phyloP scores from a whole-genome alignment of 2,888 invertebrate genomes.

The Schizaphis graminum region DNA sequence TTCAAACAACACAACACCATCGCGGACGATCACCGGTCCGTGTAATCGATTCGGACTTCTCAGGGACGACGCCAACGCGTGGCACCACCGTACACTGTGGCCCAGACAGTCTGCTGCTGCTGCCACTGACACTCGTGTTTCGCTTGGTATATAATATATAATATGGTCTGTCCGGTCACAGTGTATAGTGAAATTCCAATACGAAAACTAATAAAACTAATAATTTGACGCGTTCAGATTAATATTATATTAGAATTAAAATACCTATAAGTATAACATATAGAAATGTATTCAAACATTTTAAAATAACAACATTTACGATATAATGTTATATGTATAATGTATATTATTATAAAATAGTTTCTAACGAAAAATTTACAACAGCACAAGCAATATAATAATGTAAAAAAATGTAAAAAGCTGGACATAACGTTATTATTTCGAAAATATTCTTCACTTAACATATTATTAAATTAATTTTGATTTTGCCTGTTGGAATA shows the following conservation, averaged over 20 bases:
- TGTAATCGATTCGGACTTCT: slow-evolving; percentile 52
- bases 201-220: neutral
- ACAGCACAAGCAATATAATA: neutral
- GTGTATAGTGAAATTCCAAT: neutral
- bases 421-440: neutral
- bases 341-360: too few relatives aligned
- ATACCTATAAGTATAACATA: too few relatives aligned
- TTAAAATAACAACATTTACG: neutral
- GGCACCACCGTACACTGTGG: slow-evolving; percentile 25
- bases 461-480: neutral
- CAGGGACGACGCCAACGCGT: slow-evolving; percentile 54
- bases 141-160: neutral
- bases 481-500: neutral
- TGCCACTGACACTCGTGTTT: neutral
- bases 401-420: too few relatives aligned
- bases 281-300: neutral
- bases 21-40: slow-evolving; percentile 21
- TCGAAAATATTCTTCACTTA: neutral
- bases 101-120: slow-evolving; percentile 37
- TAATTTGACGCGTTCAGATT: neutral
- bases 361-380: neutral
- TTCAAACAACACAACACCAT: neutral
- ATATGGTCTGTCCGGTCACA: neutral
- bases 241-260: neutral
- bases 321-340: neutral